Conservation (phyloP, 2,797 vertebrate genomes). For the Vireo griseus region DNA sequence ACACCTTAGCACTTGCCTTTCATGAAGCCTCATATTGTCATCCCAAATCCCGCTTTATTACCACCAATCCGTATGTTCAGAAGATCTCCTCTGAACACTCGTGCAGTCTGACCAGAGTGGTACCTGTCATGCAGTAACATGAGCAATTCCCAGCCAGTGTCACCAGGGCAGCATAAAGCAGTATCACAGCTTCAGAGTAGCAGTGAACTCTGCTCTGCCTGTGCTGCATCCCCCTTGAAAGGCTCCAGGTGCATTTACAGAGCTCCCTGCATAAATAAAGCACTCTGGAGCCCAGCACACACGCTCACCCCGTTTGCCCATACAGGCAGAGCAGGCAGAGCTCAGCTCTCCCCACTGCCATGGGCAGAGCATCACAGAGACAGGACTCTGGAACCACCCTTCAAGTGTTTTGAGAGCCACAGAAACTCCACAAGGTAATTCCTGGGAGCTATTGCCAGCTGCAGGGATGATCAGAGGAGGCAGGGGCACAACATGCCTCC, state of each 20-base stretch:
- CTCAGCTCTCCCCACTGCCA: background rate
- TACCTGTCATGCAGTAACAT: rapidly evolving
- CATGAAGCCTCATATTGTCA: background rate
- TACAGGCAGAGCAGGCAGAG: background rate
- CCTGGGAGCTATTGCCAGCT: background rate
- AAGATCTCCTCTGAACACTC: background rate
- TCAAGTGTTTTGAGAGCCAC: background rate
- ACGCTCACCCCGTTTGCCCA: background rate
- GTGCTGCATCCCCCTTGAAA: rapidly evolving
- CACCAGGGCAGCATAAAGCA: background rate
- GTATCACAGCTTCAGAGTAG: rapidly evolving
- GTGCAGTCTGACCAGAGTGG: background rate
- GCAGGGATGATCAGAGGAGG: background rate
- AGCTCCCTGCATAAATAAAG: background rate
- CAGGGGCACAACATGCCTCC: background rate
- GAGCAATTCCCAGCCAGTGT: background rate
- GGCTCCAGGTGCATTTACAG: background rate
- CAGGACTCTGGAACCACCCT: background rate
- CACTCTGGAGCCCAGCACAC: background rate
- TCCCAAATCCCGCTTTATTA: background rate
- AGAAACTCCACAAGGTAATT: background rate
- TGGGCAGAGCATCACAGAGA: rapidly evolving
- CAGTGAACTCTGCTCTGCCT: background rate
- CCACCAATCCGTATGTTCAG: background rate
- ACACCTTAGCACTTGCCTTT: background rate